A percentile compares a stretch with the other conserved stretches of the same genome.
Evolutionary conservation across 2,113 vertebrate genomes (phyloP).

Genomic region (Phaethon lepturus): DNA sequence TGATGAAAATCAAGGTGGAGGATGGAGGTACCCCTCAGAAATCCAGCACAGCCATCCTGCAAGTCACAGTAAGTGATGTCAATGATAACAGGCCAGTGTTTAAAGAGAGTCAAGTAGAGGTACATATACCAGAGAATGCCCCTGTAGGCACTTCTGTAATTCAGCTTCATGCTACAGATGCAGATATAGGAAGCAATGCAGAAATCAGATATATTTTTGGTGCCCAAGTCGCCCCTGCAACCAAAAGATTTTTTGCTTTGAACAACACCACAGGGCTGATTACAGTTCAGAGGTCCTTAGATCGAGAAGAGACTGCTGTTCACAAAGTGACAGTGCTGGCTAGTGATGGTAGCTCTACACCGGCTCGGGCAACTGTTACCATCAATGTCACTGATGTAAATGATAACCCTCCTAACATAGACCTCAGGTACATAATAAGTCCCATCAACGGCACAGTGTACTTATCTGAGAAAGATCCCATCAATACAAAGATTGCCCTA

Average conservation of each 20-base stretch:
- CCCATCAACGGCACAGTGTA: constrained; percentile 98
- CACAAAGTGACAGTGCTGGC: constrained; percentile 97
- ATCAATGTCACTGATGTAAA: constrained; percentile 99
- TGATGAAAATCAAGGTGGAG: constrained; percentile 99
- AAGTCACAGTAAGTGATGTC: constrained; percentile 97
- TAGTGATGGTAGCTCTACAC: constrained; percentile 96
- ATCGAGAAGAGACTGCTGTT: constrained; percentile 95
- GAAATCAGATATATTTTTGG: constrained; percentile 97
- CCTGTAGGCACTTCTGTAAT: constrained; percentile 94
- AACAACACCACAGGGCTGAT: constrained; percentile 94
- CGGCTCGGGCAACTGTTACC: constrained; percentile 91
- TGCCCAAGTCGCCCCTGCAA: constrained; percentile 92
- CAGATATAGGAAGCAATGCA: constrained; percentile 95
- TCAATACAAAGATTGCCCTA: constrained; percentile 98
- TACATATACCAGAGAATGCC: constrained; percentile 95
- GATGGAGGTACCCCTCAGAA: constrained; percentile 96
- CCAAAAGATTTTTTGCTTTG: constrained; percentile 96
- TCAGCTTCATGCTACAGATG: constrained; percentile 95
- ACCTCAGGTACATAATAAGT: constrained; percentile 98
- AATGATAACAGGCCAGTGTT: constrained; percentile 98
- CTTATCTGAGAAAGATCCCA: constrained; percentile 97
- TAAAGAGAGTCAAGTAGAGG: constrained; percentile 95
- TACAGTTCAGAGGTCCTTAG: constrained; percentile 93
- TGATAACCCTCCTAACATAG: constrained; percentile 98
- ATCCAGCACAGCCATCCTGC: constrained; percentile 98